Conservation (phyloP, 2,113 vertebrate genomes). For the Tamias sibiricus region DNA sequence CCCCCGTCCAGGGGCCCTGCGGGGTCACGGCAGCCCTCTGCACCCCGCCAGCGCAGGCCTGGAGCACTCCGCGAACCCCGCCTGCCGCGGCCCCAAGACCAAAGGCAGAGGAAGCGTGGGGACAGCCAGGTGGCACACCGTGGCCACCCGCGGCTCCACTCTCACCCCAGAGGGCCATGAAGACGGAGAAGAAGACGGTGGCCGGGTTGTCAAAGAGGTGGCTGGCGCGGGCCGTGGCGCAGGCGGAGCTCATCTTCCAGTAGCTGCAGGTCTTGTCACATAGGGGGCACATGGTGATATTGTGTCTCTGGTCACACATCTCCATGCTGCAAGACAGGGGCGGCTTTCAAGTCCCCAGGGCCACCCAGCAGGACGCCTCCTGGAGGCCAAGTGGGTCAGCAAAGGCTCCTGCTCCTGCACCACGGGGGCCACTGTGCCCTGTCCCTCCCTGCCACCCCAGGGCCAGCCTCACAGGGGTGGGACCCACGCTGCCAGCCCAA, state of each 20-base stretch:
- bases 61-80: background rate
- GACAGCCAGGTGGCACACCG: fast-evolving
- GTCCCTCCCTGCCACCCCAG: background rate
- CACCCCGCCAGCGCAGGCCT: background rate
- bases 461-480: fast-evolving
- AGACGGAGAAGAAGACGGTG: conserved; percentile 98
- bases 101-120: fast-evolving
- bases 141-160: conserved; percentile 12
- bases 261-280: conserved; percentile 97
- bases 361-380: fast-evolving
- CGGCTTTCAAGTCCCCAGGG: background rate
- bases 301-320: conserved; percentile 95
- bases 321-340: conserved; percentile 91
- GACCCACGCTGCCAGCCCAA: background rate
- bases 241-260: conserved; percentile 96
- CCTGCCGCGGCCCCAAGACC: fast-evolving
- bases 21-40: fast-evolving
- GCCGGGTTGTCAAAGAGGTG: conserved; percentile 98
- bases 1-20: too few species aligned
- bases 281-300: conserved; percentile 98
- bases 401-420: background rate
- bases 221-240: conserved; percentile 96
- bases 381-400: fast-evolving
- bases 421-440: fast-evolving
- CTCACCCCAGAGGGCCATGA: conserved; percentile 99